These are phyloP conservation scores for Pipra filicauda DNA, from an alignment of 2,113 vertebrate species.

Conservation along the genomic window DNA sequence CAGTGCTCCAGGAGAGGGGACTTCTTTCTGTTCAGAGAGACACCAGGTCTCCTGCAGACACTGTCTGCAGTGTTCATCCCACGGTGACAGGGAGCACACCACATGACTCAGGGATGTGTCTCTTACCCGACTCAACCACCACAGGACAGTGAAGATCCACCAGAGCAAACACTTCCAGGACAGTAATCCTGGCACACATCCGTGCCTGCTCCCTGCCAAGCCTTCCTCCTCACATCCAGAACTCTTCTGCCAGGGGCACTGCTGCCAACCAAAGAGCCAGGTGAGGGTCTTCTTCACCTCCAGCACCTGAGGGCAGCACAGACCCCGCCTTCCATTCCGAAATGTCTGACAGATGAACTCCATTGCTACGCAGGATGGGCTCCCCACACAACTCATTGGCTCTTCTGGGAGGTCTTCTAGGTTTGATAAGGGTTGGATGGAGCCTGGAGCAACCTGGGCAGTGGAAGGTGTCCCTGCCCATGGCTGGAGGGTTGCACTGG, in stretches of 20 bases:
- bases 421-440: background rate
- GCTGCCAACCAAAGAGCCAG: background rate
- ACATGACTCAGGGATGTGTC: accelerated
- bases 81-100: accelerated
- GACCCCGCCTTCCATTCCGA: background rate
- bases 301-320: background rate
- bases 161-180: background rate
- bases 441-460: accelerated
- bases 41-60: background rate
- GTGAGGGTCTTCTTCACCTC: background rate
- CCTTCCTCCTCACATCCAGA: background rate
- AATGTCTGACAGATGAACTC: accelerated
- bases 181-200: background rate
- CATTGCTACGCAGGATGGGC: accelerated
- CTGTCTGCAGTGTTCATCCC: accelerated
- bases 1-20: accelerated
- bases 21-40: background rate
- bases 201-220: background rate
- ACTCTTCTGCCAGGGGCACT: background rate
- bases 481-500: background rate
- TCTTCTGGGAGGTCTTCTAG: background rate
- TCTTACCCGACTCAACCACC: background rate
- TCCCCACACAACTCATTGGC: accelerated
- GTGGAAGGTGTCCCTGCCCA: background rate
- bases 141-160: accelerated